Conservation (phyloP, 2,888 invertebrate species). For the Shargacucullia verbasci region DNA sequence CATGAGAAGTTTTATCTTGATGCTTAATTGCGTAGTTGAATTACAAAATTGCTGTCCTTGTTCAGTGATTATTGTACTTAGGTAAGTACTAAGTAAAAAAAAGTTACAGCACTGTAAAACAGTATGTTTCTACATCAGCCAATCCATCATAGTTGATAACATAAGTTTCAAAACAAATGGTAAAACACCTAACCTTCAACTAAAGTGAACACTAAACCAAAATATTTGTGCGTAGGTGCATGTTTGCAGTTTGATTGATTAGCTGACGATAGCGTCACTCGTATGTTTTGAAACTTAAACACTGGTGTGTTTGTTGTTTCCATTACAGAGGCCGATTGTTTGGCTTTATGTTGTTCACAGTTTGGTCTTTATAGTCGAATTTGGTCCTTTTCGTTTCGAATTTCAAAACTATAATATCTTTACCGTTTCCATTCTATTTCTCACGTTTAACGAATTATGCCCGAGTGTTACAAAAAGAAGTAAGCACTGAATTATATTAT, state of each 20-base stretch:
- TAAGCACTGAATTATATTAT: too few relatives aligned
- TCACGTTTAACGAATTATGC: too few relatives aligned
- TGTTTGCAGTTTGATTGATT: slow-evolving; percentile 50
- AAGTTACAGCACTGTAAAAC: too few relatives aligned
- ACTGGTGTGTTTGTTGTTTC: slow-evolving; percentile 40
- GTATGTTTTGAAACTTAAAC: slow-evolving; percentile 42
- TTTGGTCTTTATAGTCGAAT: slow-evolving; percentile 3
- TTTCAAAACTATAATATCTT: too few relatives aligned
- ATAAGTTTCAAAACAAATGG: slow-evolving; percentile 29
- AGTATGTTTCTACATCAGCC: slow-evolving; percentile 8
- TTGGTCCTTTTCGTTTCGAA: slow-evolving; percentile 5
- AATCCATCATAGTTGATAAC: not conserved
- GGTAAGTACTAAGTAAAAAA: too few relatives aligned
- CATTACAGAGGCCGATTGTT: slow-evolving; percentile 31
- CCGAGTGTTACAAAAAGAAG: too few relatives aligned
- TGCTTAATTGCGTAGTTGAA: slow-evolving; percentile 3
- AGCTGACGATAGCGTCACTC: slow-evolving; percentile 45
- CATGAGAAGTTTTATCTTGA: slow-evolving; percentile 3
- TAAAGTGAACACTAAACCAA: slow-evolving; percentile 19
- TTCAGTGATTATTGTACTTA: too few relatives aligned
- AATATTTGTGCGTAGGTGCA: slow-evolving; percentile 49
- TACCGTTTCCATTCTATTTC: too few relatives aligned
- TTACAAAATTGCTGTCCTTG: not conserved
- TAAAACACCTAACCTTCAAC: slow-evolving; percentile 40
- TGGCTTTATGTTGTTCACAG: slow-evolving; percentile 3